Conservation (phyloP, 2,797 vertebrate species). For the Lepidocolaptes lacrymiger region DNA sequence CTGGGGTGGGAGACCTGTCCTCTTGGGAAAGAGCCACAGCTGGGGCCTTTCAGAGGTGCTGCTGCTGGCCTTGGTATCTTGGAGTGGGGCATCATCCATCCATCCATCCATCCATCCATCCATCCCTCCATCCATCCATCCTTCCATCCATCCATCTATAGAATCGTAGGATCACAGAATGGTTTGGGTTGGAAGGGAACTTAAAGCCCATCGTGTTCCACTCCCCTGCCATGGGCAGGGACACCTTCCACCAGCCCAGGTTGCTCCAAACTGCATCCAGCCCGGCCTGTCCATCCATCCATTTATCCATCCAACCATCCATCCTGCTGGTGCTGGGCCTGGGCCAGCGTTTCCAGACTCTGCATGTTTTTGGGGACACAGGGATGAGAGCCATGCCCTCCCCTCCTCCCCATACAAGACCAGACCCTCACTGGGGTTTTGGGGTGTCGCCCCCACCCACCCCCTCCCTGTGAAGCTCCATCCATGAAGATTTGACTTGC, state of each 20-base stretch:
- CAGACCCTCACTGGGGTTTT: rapidly evolving
- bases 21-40: neutral
- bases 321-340: rapidly evolving
- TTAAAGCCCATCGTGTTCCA: neutral
- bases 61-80: neutral
- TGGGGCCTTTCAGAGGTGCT: rapidly evolving
- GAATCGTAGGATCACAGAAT: neutral
- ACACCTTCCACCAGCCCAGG: neutral
- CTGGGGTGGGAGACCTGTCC: rapidly evolving
- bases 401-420: neutral
- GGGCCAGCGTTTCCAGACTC: neutral
- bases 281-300: neutral
- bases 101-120: neutral
- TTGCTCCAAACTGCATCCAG: neutral
- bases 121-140: neutral
- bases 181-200: neutral
- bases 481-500: neutral
- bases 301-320: neutral
- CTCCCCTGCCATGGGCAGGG: neutral
- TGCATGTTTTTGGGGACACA: neutral
- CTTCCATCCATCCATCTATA: neutral
- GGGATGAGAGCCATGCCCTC: neutral
- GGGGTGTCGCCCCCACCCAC: rapidly evolving
- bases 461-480: neutral
- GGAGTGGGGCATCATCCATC: neutral